These are phyloP conservation scores for Darevskia nairensis DNA, from an alignment of 2,797 vertebrate genomes.

Conservation along the genomic window DNA sequence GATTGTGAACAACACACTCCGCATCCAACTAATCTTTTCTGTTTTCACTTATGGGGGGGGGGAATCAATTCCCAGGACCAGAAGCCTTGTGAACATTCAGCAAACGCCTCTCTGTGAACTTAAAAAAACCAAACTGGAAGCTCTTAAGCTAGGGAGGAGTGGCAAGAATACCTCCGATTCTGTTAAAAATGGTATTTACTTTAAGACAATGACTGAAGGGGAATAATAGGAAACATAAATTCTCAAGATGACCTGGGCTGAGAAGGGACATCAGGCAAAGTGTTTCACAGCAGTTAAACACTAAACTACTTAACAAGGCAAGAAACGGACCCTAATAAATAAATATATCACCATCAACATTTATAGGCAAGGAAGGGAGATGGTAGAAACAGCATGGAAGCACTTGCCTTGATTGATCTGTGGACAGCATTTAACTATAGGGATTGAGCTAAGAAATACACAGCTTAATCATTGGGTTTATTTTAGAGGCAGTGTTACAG, in stretches of 20 bases:
- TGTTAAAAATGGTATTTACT: neutral
- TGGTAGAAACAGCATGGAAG: neutral
- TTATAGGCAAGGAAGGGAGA: neutral
- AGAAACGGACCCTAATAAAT: neutral
- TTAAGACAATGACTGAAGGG: neutral
- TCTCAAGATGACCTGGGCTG: neutral
- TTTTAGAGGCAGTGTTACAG: slow-evolving; percentile 23
- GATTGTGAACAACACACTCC: neutral
- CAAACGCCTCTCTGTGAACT: too few relatives aligned
- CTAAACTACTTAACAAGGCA: neutral
- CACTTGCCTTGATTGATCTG: slow-evolving; percentile 36
- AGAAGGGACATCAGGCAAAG: neutral
- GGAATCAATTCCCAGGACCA: neutral
- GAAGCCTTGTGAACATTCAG: too few relatives aligned
- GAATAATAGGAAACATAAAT: neutral
- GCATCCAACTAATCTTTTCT: neutral
- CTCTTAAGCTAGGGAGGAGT: neutral
- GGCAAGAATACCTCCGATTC: neutral
- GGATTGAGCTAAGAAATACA: neutral
- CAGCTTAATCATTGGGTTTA: neutral
- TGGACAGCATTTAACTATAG: neutral
- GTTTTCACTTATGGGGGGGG: neutral
- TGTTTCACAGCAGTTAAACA: neutral
- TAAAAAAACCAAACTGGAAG: neutral
- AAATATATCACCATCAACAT: neutral